Evolutionary conservation across 1,140 invertebrate species (phyloP).

Genomic region (Chionoecetes opilio): DNA sequence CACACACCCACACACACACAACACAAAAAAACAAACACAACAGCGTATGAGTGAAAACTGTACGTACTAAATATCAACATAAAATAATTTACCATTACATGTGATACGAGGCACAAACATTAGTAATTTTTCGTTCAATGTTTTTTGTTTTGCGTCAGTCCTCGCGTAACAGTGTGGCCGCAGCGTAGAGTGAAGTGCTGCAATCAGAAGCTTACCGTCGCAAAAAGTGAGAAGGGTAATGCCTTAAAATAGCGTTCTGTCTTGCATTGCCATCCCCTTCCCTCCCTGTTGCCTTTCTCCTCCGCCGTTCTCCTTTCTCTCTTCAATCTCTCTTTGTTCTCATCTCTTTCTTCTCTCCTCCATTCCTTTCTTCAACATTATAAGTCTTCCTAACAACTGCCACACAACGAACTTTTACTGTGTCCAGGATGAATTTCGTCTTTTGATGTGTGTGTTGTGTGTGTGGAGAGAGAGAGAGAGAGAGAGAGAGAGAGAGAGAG

Average conservation of each 20-base stretch:
- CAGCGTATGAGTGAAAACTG: too few relatives aligned
- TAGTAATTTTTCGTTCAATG: neutral
- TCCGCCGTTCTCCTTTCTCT: neutral
- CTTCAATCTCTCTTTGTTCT: neutral
- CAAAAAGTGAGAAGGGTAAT: neutral
- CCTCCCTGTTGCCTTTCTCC: neutral
- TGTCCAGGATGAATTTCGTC: neutral
- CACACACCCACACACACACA: conserved; percentile 2
- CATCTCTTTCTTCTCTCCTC: conserved; percentile 25
- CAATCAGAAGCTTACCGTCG: neutral
- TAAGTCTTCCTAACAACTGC: neutral
- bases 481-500: too few relatives aligned
- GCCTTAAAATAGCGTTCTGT: neutral
- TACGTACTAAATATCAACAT: too few relatives aligned
- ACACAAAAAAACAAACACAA: neutral
- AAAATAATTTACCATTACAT: too few relatives aligned
- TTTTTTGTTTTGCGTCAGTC: neutral
- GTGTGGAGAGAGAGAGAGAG: too few relatives aligned
- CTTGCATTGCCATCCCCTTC: neutral
- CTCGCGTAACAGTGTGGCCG: neutral
- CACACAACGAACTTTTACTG: neutral
- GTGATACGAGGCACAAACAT: neutral
- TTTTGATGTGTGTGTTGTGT: neutral
- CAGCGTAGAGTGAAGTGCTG: neutral
- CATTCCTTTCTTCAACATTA: neutral